Evolutionary conservation across 1,140 invertebrate genomes (phyloP), one percentile per base, ranked within the genome.

Genomic region (Protaetia brevitarsis): DNA sequence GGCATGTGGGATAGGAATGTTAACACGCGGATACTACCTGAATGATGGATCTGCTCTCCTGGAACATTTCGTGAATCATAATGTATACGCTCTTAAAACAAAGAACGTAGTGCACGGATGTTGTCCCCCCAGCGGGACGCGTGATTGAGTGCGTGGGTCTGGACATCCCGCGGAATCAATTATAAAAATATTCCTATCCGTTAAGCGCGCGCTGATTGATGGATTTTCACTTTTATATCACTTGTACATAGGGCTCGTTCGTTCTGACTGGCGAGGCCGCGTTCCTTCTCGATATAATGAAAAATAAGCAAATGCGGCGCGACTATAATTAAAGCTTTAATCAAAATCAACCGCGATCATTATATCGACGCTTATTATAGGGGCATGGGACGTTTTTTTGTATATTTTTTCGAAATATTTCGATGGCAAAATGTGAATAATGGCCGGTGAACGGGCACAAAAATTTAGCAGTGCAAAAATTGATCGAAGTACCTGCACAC

Each of bases 101-200:
- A 61, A 66, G 59, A 65, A 34, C 56, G 57, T 37, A 26, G 64
- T 30, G 51, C 64, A 65, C 64, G 65, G 58, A 66, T 61, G 65
- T 66, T 61, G 65, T 61, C 58, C 57, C 65, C 30, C 19, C 65
- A 60, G 65, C 65, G 57, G 65, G 57, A 27, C 57, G 21, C 65
- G 57, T 66, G 65, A 66, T 66, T 66, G 65, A 66, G 57, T 66
- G 65, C 65, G 65, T 66, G 28, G 65, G 65, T 36, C 29, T 61
- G 23, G 65, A 58, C 65, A 60, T 66, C 65, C 65, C 65, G 65
- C 65, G 59, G 65, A 60, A 66, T 66, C 65, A 66, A 66, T 66
- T 66, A 66, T 66, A 60, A 37, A 62, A 59, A 59, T 59, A 31
- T 31, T 59, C 57, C 29, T 31, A 29, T 59, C 26, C 16, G 29